Evolutionary conservation across 1,140 invertebrate genomes (phyloP), one percentile per base, ranked within the genome.

Genomic region (Coptotermes formosanus): DNA sequence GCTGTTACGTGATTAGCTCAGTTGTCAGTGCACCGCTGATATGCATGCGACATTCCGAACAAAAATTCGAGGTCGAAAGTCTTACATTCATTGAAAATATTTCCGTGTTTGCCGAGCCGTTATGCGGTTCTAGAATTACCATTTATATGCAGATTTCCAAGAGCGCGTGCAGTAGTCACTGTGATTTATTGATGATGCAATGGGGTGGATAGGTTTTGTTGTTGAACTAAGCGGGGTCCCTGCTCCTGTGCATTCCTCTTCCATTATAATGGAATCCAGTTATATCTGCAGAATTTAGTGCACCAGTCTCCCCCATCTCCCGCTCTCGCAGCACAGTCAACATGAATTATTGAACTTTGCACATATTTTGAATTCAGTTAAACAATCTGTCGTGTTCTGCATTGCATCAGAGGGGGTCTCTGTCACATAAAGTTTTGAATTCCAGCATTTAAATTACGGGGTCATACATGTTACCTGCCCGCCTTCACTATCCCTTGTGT

Each of bases 281-380:
- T 75, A 75, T 75, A 75, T 75, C 64, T 75, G 25, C n/a, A 75
- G 64, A 75, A 75, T 75, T 75, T 75, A 75, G n/a, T 75, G 64
- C 64, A 75, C 64, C 19, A 48, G 45, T 1, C 52, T 30, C 64
- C n/a, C 64, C 64, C 64, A 11, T 75, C 64, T n/a, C 25, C 64
- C 7, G 9, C 64, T 75, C 19, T 19, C 0, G 21, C 52, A 55
- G 19, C 52, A 55, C 52, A 55, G 14, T 55, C 64, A n/a, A 30
- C n/a, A 75, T 75, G 64, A 75, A 75, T 75, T 75, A 75, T 75
- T 75, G 64, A 75, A 75, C 64, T 75, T 8, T 8, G 64, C 64
- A 75, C 64, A 16, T 75, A 75, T 75, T 75, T 75, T 75, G 64
- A 75, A 75, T 75, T 75, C 64, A 75, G 64, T 75, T 75, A 75